These are phyloP conservation scores for Diadegma fenestrale DNA, from an alignment of 2,888 invertebrate species.

Conservation along the genomic window DNA sequence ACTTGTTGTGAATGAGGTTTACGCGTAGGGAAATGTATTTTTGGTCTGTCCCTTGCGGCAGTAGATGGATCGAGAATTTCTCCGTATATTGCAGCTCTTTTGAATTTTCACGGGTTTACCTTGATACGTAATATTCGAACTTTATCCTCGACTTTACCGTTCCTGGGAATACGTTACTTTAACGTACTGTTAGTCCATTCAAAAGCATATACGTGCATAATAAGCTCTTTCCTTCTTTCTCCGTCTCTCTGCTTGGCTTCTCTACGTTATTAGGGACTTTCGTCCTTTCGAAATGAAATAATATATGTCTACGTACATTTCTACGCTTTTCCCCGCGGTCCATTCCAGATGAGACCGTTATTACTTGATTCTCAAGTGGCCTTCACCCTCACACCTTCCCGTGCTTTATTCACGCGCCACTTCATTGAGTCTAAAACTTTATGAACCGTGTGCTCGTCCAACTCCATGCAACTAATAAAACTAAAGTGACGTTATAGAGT, in stretches of 20 bases:
- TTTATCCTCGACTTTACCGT: slow-evolving; percentile 55
- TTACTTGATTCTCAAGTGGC: slow-evolving; percentile 51
- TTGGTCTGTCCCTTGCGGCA: slow-evolving; percentile 19
- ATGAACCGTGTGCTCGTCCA: slow-evolving; percentile 30
- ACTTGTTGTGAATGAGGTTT: not conserved
- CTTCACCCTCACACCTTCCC: slow-evolving; percentile 17
- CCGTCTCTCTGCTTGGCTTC: not conserved
- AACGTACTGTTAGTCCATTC: not conserved
- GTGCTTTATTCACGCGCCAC: slow-evolving; percentile 14
- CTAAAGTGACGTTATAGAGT: too few species aligned
- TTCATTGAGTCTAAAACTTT: slow-evolving; percentile 42
- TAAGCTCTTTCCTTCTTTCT: slow-evolving; percentile 22
- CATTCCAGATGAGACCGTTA: slow-evolving; percentile 44
- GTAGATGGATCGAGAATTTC: not conserved
- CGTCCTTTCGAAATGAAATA: not conserved
- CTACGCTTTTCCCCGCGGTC: slow-evolving; percentile 43
- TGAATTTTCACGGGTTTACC: slow-evolving; percentile 77
- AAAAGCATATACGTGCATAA: slow-evolving; percentile 9
- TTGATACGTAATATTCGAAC: slow-evolving; percentile 78
- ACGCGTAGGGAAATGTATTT: slow-evolving; percentile 6
- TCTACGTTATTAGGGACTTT: not conserved
- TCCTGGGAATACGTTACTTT: slow-evolving; percentile 39
- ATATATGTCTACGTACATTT: not conserved
- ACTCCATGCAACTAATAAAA: slow-evolving; percentile 12
- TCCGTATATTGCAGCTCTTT: slow-evolving; percentile 30